A percentile compares a stretch with the other conserved stretches of the same genome.
Evolutionary conservation across 2,888 invertebrate species (phyloP).

Genomic region (Thecocarcelia acutangulata): DNA sequence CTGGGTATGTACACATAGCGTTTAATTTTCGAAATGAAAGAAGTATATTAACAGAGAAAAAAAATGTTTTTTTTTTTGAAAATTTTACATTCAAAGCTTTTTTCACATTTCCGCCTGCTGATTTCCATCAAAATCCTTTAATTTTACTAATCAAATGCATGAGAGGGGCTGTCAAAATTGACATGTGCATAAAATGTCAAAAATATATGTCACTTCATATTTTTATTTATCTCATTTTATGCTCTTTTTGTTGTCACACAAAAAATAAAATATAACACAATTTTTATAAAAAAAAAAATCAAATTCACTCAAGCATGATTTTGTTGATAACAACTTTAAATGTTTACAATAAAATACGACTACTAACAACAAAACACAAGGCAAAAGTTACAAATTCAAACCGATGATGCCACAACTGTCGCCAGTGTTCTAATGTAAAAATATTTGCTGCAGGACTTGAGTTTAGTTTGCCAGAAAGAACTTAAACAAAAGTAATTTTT

Average conservation of each 20-base stretch:
- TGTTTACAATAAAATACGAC: slow-evolving; percentile 6
- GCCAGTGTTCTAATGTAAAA: background rate
- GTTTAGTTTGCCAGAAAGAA: background rate
- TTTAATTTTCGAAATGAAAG: no score
- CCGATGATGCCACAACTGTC: slow-evolving; percentile 27
- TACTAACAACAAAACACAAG: slow-evolving; percentile 1
- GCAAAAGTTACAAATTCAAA: slow-evolving; percentile 20
- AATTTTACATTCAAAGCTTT: background rate
- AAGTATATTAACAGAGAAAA: no score
- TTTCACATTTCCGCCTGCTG: slow-evolving; percentile 23
- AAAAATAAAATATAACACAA: slow-evolving; percentile 20
- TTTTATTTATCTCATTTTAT: slow-evolving; percentile 15
- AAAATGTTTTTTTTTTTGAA: no score
- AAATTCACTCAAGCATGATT: slow-evolving; percentile 48
- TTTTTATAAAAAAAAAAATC: slow-evolving; percentile 19
- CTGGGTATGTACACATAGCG: no score
- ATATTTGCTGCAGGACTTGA: background rate
- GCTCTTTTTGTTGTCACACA: background rate
- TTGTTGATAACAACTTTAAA: slow-evolving; percentile 46
- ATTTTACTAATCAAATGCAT: slow-evolving; percentile 68
- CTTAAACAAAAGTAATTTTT: slow-evolving; percentile 55
- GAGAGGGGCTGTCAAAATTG: slow-evolving; percentile 74
- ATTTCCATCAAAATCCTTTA: slow-evolving; percentile 37
- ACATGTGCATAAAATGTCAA: slow-evolving; percentile 77
- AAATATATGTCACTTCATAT: slow-evolving; percentile 71